Percentiles rank a stretch among this genome's conserved stretches.
Evolutionary conservation across 2,888 invertebrate species (phyloP).

Genomic region (Nowickia ferox): DNA sequence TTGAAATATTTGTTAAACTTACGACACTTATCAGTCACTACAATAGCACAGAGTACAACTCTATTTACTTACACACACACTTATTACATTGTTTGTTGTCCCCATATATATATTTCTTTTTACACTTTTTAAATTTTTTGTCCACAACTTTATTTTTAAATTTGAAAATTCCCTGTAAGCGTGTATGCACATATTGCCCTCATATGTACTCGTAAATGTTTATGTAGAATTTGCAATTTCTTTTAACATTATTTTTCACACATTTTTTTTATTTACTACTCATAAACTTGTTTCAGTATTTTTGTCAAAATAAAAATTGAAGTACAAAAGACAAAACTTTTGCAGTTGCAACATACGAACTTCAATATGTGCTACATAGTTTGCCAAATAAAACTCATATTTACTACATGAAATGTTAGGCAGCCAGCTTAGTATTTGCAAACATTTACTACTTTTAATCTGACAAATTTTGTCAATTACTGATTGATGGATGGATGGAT

Average conservation of each 20-base stretch:
- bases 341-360: neutral
- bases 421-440: neutral
- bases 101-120: neutral
- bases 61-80: no score
- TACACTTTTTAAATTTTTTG: neutral
- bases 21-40: constrained; percentile 52
- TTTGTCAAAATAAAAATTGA: constrained; percentile 29
- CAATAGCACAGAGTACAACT: constrained; percentile 7
- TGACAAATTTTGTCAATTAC: neutral
- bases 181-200: neutral
- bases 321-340: constrained; percentile 19
- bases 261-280: neutral
- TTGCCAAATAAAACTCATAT: neutral
- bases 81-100: neutral
- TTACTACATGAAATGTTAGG: neutral
- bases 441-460: neutral
- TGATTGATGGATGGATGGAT: neutral
- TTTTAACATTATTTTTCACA: constrained; percentile 46
- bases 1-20: constrained; percentile 44
- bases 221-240: constrained; percentile 44
- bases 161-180: constrained; percentile 9
- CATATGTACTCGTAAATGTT: neutral
- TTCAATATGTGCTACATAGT: constrained; percentile 13
- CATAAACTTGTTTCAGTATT: constrained; percentile 12
- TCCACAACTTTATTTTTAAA: constrained; percentile 35